phyloP scores from a whole-genome alignment of 2,888 invertebrate species.

The Chironomus riparius region DNA sequence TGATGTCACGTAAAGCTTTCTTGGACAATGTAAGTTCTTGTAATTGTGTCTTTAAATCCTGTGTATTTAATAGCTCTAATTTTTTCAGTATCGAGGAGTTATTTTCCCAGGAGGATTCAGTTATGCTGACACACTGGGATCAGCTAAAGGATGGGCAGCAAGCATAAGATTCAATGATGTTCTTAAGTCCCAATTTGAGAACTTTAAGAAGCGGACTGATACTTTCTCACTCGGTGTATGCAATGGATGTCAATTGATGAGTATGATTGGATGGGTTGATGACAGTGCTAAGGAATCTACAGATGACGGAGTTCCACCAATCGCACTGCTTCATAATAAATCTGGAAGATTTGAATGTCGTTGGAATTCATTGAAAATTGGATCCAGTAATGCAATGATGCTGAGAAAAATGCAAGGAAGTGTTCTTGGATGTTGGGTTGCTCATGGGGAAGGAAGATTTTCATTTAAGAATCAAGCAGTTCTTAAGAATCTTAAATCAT shows the following conservation, averaged over 20 bases:
- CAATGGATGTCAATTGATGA: constrained; percentile 97
- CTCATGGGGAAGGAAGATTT: constrained; percentile 90
- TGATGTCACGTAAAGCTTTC: constrained; percentile 58
- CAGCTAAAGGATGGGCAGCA: constrained; percentile 97
- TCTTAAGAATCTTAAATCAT: constrained; percentile 44
- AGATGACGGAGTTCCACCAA: constrained; percentile 45
- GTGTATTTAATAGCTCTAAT: not conserved
- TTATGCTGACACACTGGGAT: constrained; percentile 93
- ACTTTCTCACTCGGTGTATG: constrained; percentile 97
- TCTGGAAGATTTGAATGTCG: constrained; percentile 75
- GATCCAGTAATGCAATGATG: constrained; percentile 64
- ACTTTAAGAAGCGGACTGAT: constrained; percentile 64
- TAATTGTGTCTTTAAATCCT: not conserved
- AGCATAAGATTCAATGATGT: constrained; percentile 72
- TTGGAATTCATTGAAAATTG: constrained; percentile 44
- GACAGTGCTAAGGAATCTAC: constrained; percentile 33
- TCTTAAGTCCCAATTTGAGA: constrained; percentile 65
- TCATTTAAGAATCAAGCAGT: constrained; percentile 47
- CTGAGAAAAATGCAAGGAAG: constrained; percentile 78
- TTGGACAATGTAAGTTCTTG: constrained; percentile 45
- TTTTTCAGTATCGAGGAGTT: constrained; percentile 21
- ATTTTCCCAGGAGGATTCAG: constrained; percentile 67
- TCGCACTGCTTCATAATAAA: constrained; percentile 72
- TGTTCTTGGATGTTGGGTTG: constrained; percentile 91
- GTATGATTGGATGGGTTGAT: constrained; percentile 83